These are phyloP conservation scores for Phaonia tiefii DNA, from an alignment of 2,888 invertebrate species.

Conservation along the genomic window DNA sequence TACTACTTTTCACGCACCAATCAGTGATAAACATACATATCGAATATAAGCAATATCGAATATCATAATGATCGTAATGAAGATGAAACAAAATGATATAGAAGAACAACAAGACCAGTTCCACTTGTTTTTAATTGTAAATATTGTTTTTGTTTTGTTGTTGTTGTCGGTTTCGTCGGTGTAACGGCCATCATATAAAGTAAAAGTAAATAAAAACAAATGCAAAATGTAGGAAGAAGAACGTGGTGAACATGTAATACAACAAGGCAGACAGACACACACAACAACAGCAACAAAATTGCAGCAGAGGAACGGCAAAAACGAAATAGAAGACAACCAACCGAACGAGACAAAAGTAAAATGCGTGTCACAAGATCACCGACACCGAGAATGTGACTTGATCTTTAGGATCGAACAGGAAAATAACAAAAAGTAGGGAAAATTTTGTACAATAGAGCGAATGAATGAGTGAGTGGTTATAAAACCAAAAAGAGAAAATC, in stretches of 20 bases:
- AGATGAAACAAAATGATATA: constrained; percentile 54
- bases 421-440: not conserved
- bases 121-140: constrained; percentile 62
- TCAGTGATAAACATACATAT: no score
- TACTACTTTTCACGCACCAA: no score
- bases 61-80: constrained; percentile 26
- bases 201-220: constrained; percentile 50
- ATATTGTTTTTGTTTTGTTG: constrained; percentile 19
- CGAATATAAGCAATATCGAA: no score
- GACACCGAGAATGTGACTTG: constrained; percentile 42
- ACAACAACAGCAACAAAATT: not conserved
- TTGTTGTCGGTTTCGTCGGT: constrained; percentile 22
- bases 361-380: constrained; percentile 61
- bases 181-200: constrained; percentile 62
- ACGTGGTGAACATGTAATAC: constrained; percentile 18
- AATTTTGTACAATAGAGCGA: not conserved
- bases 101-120: constrained; percentile 58
- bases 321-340: constrained; percentile 19
- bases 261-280: not conserved
- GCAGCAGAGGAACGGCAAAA: not conserved
- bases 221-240: constrained; percentile 35
- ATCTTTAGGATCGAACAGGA: constrained; percentile 14
- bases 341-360: constrained; percentile 27
- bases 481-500: constrained; percentile 44
- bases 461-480: constrained; percentile 16